A percentile compares a stretch with the other conserved stretches of the same genome.
phyloP scores from a whole-genome alignment of 2,797 vertebrate genomes.

The Euthynnus affinis region DNA sequence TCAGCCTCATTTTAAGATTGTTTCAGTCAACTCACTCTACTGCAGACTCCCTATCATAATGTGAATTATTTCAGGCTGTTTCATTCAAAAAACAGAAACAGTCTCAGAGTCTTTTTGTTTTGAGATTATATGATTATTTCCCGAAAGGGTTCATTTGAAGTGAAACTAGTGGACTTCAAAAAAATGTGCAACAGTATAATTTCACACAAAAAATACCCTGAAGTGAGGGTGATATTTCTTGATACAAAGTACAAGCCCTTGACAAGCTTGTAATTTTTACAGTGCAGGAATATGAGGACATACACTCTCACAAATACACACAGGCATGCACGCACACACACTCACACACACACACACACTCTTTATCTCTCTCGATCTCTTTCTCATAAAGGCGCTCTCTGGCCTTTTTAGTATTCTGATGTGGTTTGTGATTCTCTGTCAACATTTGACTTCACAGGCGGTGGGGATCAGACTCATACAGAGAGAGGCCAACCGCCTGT shows the following conservation, averaged over 20 bases:
- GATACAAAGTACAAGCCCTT: conserved; percentile 31
- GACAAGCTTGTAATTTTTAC: conserved; percentile 48
- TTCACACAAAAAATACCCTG: conserved; percentile 15
- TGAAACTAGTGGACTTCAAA: conserved; percentile 22
- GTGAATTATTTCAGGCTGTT: conserved; percentile 36
- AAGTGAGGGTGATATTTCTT: conserved; percentile 29
- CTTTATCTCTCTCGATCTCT: conserved; percentile 15
- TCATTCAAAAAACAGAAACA: conserved; percentile 26
- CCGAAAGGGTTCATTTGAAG: conserved; percentile 27
- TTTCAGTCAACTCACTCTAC: conserved; percentile 7
- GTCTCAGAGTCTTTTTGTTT: conserved; percentile 2
- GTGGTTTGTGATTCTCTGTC: conserved; percentile 72
- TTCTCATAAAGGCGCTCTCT: conserved; percentile 55
- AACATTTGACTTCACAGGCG: conserved; percentile 77
- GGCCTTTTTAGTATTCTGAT: conserved; percentile 77
- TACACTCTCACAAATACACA: neutral
- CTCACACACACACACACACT: neutral
- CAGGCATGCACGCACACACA: neutral
- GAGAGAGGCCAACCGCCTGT: conserved; percentile 61
- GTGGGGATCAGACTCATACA: conserved; percentile 67
- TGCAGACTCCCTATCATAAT: conserved; percentile 12
- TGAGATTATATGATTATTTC: conserved; percentile 31
- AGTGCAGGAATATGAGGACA: conserved; percentile 28
- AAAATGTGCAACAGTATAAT: conserved; percentile 7
- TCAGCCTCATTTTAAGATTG: conserved; percentile 32